Evolutionary conservation across 1,140 invertebrate genomes (phyloP).

Genomic region (Mycetomoellerius zeteki): DNA sequence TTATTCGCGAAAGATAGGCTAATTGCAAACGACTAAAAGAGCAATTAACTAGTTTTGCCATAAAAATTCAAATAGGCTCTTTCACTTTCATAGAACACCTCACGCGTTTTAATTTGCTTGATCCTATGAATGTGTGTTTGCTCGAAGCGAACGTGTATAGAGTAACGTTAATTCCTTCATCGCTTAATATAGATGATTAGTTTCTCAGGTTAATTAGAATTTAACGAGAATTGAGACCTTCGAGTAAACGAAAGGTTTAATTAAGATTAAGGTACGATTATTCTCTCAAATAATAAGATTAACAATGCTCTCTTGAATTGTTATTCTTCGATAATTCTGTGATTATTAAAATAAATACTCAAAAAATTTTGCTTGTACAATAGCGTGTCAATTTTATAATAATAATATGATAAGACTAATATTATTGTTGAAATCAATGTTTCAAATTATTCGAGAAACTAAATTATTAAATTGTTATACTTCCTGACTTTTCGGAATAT

Average conservation of each 20-base stretch:
- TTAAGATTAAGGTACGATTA: slow-evolving; percentile 25
- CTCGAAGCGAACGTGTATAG: slow-evolving; percentile 3
- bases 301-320: background rate
- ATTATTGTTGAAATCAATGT: too few species aligned
- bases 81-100: slow-evolving; percentile 3
- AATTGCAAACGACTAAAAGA: background rate
- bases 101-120: slow-evolving; percentile 35
- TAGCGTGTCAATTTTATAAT: background rate
- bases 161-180: background rate
- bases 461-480: too few species aligned
- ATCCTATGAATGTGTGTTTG: slow-evolving; percentile 22
- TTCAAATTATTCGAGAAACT: too few species aligned
- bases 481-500: too few species aligned
- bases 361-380: background rate
- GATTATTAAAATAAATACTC: background rate
- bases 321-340: background rate
- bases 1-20: background rate
- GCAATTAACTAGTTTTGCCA: slow-evolving; percentile 15
- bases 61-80: slow-evolving; percentile 26
- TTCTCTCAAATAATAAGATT: slow-evolving; percentile 2
- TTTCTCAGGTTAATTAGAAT: slow-evolving; percentile 15
- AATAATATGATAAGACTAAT: background rate
- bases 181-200: slow-evolving; percentile 19
- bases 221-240: slow-evolving; percentile 15
- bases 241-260: slow-evolving; percentile 6